Evolutionary conservation across 2,888 invertebrate species (phyloP).

Genomic region (Mechanitis messenoides): DNA sequence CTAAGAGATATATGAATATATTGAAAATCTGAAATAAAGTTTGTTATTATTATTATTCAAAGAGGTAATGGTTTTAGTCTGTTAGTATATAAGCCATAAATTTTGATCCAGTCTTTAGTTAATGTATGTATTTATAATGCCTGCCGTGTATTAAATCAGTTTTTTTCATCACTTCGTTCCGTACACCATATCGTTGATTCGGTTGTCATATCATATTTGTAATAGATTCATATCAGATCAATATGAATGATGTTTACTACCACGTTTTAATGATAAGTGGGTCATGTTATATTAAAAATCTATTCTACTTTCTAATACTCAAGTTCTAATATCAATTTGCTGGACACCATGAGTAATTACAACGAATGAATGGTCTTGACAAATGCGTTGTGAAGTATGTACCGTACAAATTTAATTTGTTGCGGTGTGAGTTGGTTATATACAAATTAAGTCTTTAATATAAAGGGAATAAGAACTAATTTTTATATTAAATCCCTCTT

Average conservation of each 20-base stretch:
- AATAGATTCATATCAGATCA: conserved; percentile 51
- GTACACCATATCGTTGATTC: conserved; percentile 60
- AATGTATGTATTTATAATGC: too few species aligned
- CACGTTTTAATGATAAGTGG: conserved; percentile 32
- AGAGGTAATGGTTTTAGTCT: too few species aligned
- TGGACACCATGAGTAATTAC: conserved; percentile 66
- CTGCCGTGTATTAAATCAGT: conserved; percentile 52
- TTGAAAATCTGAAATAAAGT: too few species aligned
- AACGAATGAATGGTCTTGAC: conserved; percentile 59
- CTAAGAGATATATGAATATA: too few species aligned
- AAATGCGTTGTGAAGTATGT: conserved; percentile 68
- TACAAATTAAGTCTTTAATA: not conserved
- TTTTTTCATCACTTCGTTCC: conserved; percentile 42
- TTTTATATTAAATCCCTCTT: not conserved
- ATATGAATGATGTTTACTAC: conserved; percentile 45
- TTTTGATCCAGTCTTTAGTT: too few species aligned
- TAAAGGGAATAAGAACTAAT: not conserved
- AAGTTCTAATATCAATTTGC: conserved; percentile 66
- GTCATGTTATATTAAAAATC: conserved; percentile 40
- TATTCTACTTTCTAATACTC: conserved; percentile 48
- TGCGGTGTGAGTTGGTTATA: conserved; percentile 35
- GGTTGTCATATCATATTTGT: conserved; percentile 65
- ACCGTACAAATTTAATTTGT: conserved; percentile 65
- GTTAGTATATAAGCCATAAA: too few species aligned
- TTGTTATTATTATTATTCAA: too few species aligned